These are phyloP conservation scores for Arvicanthis niloticus DNA, from an alignment of 2,113 vertebrate genomes.

Conservation along the genomic window DNA sequence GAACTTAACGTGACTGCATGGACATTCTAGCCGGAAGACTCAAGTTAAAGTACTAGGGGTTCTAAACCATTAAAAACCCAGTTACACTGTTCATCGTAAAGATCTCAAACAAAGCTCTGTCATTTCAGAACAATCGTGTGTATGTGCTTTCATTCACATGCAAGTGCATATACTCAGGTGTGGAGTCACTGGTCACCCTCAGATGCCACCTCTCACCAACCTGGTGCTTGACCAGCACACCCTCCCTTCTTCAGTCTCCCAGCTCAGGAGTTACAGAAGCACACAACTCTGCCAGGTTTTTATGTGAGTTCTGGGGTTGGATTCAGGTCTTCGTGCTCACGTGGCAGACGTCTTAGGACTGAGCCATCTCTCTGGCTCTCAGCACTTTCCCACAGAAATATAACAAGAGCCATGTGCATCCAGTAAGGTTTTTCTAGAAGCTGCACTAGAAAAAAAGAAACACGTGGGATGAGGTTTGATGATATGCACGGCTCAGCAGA, in stretches of 20 bases:
- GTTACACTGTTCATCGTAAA: not conserved
- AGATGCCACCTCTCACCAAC: too few relatives aligned
- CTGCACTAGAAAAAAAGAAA: not conserved
- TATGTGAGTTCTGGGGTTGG: not conserved
- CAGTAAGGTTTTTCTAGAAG: not conserved
- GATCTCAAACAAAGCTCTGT: not conserved
- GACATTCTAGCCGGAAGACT: not conserved
- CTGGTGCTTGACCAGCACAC: not conserved
- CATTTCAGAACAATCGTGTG: not conserved
- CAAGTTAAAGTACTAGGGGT: not conserved
- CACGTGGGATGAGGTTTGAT: not conserved
- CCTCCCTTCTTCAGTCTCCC: not conserved
- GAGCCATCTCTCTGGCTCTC: not conserved
- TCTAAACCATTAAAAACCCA: not conserved
- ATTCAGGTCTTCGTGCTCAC: not conserved
- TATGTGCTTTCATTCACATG: too few relatives aligned
- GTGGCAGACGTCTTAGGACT: not conserved
- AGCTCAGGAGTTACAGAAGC: not conserved
- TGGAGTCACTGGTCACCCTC: not conserved
- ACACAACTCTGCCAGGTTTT: not conserved
- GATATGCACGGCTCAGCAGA: not conserved
- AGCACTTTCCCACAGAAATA: not conserved
- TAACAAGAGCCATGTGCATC: fast-evolving
- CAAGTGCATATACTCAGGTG: not conserved
- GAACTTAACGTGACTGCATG: not conserved